Percentiles rank a stretch among this genome's conserved stretches.
These are phyloP conservation scores for Caenorhabditis angaria DNA, from an alignment of 2,888 invertebrate species.

Conservation along the genomic window DNA sequence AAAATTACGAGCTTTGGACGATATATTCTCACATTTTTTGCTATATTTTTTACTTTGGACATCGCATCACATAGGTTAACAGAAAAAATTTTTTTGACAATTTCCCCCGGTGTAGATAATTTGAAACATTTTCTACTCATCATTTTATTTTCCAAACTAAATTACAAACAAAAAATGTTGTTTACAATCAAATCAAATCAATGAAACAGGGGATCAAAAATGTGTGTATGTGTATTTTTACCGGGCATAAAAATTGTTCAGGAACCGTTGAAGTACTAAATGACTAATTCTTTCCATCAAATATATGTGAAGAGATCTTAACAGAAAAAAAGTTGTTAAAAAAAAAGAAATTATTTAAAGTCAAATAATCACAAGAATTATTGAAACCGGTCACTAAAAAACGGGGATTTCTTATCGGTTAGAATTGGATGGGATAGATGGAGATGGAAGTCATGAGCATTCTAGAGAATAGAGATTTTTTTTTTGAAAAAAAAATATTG, in stretches of 20 bases:
- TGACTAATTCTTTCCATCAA: not conserved
- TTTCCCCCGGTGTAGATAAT: too few relatives aligned
- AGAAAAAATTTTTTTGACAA: too few relatives aligned
- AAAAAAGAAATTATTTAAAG: not conserved
- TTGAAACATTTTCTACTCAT: too few relatives aligned
- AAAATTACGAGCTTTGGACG: too few relatives aligned
- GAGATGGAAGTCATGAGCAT: not conserved
- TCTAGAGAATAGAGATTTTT: not conserved
- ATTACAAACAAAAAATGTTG: too few relatives aligned
- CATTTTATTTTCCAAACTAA: too few relatives aligned
- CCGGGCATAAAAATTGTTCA: not conserved
- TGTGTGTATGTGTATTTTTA: too few relatives aligned
- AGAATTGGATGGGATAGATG: constrained; percentile 4
- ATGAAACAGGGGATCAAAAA: too few relatives aligned
- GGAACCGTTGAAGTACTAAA: constrained; percentile 2
- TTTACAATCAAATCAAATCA: too few relatives aligned
- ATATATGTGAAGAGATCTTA: not conserved
- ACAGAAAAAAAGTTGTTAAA: not conserved
- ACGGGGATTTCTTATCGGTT: not conserved
- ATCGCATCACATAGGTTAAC: too few relatives aligned
- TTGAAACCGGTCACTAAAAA: not conserved
- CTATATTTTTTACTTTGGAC: too few relatives aligned
- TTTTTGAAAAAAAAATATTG: not conserved
- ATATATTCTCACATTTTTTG: too few relatives aligned
- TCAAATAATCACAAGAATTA: not conserved